These are phyloP conservation scores for Dendrocincla tyrannina DNA, from an alignment of 2,797 vertebrate species.

Conservation along the genomic window DNA sequence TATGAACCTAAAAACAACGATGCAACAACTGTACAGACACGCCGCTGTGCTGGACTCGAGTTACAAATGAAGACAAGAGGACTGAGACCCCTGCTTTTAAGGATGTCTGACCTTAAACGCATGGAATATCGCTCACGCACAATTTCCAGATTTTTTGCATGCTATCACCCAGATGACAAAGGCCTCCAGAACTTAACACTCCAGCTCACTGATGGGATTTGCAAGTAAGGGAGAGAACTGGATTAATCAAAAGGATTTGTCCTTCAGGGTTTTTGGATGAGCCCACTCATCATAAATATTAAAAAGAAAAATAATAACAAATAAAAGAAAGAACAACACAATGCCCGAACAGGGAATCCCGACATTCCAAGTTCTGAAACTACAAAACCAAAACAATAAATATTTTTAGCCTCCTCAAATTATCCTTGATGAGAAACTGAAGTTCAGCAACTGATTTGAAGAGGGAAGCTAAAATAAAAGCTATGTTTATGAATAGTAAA, in stretches of 20 bases:
- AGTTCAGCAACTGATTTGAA: constrained; percentile 17
- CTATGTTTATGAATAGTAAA: constrained; percentile 24
- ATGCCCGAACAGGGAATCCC: background rate
- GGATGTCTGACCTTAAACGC: constrained; percentile 3
- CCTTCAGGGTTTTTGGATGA: constrained; percentile 3
- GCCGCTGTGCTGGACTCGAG: background rate
- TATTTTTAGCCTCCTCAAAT: constrained; percentile 2
- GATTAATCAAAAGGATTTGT: constrained; percentile 14
- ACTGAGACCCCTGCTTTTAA: background rate
- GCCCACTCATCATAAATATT: background rate
- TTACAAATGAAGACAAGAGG: constrained; percentile 8
- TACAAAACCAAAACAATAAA: background rate
- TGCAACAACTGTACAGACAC: constrained; percentile 87
- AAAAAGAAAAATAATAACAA: constrained; percentile 3
- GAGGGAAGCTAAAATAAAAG: constrained; percentile 4
- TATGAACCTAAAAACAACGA: constrained; percentile 84
- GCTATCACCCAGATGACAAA: background rate
- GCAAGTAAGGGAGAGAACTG: background rate
- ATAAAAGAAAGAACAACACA: background rate
- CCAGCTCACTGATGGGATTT: background rate
- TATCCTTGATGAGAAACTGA: constrained; percentile 12
- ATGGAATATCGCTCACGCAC: background rate
- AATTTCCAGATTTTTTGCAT: background rate
- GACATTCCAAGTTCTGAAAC: background rate
- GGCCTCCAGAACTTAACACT: background rate